Evolutionary conservation across 2,113 vertebrate genomes (phyloP).

Genomic region (Mormyrus iriodes): DNA sequence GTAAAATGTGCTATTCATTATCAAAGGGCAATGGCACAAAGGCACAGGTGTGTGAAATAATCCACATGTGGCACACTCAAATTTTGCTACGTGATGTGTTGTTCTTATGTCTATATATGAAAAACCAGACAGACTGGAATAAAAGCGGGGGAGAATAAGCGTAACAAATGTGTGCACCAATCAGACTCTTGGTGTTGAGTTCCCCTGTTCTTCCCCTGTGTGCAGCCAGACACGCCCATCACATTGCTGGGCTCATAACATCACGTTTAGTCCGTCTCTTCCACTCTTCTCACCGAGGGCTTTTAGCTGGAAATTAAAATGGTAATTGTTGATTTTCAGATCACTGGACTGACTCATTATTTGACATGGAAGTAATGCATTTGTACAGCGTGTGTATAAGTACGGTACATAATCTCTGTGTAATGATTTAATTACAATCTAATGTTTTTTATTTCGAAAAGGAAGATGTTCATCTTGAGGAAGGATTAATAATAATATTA

Average conservation of each 20-base stretch:
- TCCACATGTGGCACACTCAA: background rate
- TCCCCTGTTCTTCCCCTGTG: background rate
- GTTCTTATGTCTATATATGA: background rate
- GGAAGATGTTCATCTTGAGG: background rate
- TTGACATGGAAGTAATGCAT: background rate
- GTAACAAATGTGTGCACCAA: background rate
- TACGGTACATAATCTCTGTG: background rate
- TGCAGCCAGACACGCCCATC: background rate
- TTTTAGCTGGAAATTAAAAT: constrained; percentile 12
- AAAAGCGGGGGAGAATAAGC: background rate
- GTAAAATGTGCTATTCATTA: background rate
- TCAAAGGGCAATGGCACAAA: background rate
- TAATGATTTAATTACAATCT: background rate
- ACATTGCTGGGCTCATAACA: background rate
- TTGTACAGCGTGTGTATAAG: background rate
- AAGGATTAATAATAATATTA: background rate
- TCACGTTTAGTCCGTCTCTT: background rate
- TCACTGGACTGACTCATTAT: background rate
- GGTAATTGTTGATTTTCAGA: constrained; percentile 3
- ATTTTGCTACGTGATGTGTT: background rate
- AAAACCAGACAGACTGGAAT: background rate
- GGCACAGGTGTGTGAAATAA: background rate
- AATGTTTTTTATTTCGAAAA: constrained; percentile 4
- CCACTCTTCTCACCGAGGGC: background rate
- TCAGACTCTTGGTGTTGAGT: background rate